Evolutionary conservation across 2,113 vertebrate genomes (phyloP).

Genomic region (Girardinichthys multiradiatus): DNA sequence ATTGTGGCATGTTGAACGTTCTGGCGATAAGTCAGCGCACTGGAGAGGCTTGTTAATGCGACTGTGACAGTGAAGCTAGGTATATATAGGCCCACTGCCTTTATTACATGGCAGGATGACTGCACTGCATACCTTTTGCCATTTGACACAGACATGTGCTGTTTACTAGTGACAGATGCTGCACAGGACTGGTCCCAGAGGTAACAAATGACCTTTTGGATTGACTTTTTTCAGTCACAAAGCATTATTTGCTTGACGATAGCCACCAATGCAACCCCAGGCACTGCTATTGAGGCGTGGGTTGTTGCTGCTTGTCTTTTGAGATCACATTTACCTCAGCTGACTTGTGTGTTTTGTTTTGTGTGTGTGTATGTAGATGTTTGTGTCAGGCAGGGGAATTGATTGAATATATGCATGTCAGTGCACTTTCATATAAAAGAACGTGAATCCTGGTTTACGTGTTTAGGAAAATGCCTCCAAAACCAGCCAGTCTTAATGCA

Average conservation of each 20-base stretch:
- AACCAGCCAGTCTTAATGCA: slow-evolving; percentile 69
- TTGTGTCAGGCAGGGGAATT: slow-evolving; percentile 1
- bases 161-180: slow-evolving; percentile 73
- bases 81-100: slow-evolving; percentile 31
- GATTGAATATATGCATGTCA: slow-evolving; percentile 29
- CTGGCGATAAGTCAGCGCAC: slow-evolving; percentile 10
- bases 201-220: slow-evolving; percentile 77
- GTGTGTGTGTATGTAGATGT: not conserved
- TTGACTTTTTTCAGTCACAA: slow-evolving; percentile 72
- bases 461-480: slow-evolving; percentile 33
- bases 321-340: slow-evolving; percentile 74
- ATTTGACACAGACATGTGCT: slow-evolving; percentile 70
- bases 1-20: slow-evolving; percentile 12
- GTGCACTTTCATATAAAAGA: slow-evolving; percentile 12
- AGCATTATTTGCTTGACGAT: slow-evolving; percentile 73
- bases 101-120: slow-evolving; percentile 48
- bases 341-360: slow-evolving; percentile 36
- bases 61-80: slow-evolving; percentile 29
- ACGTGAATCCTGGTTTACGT: slow-evolving; percentile 13
- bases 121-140: slow-evolving; percentile 61
- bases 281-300: slow-evolving; percentile 63
- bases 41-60: slow-evolving; percentile 28
- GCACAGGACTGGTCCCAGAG: slow-evolving; percentile 70
- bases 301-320: slow-evolving; percentile 76
- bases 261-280: slow-evolving; percentile 73